Percentiles rank a stretch among this genome's conserved stretches.
Conservation (phyloP, 2,888 invertebrate genomes). For the Cecidostiba fungosa region DNA sequence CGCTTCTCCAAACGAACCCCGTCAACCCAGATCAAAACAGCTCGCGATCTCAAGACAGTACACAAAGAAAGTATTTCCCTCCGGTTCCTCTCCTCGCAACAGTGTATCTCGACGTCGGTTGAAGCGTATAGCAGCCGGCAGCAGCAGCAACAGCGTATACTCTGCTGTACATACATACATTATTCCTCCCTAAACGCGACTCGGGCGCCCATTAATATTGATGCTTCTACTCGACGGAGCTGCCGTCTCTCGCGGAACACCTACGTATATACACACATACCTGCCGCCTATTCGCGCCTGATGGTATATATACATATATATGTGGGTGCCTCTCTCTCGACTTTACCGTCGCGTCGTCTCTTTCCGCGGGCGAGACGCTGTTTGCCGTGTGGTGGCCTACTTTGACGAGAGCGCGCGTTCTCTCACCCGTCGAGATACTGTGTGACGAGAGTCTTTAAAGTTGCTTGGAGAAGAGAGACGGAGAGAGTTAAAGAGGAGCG, state of each 20-base stretch:
- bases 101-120: not conserved
- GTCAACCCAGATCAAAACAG: not conserved
- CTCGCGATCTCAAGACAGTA: not conserved
- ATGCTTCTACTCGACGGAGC: constrained; percentile 63
- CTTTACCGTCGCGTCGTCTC: not conserved
- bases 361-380: not conserved
- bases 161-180: constrained; percentile 63
- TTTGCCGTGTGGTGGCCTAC: constrained; percentile 52
- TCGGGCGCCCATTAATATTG: constrained; percentile 72
- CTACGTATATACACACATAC: not conserved
- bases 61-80: not conserved
- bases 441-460: constrained; percentile 29
- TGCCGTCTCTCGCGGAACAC: not conserved
- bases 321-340: not conserved
- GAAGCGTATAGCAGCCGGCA: not conserved
- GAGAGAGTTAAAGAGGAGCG: constrained; percentile 10
- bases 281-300: constrained; percentile 9
- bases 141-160: not conserved
- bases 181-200: constrained; percentile 71
- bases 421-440: not conserved
- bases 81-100: not conserved
- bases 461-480: not conserved
- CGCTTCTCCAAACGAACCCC: not conserved
- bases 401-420: constrained; percentile 31
- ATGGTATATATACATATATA: not conserved